Conservation (phyloP, 2,797 vertebrate genomes). For the Xiphorhynchus erythropygius region DNA sequence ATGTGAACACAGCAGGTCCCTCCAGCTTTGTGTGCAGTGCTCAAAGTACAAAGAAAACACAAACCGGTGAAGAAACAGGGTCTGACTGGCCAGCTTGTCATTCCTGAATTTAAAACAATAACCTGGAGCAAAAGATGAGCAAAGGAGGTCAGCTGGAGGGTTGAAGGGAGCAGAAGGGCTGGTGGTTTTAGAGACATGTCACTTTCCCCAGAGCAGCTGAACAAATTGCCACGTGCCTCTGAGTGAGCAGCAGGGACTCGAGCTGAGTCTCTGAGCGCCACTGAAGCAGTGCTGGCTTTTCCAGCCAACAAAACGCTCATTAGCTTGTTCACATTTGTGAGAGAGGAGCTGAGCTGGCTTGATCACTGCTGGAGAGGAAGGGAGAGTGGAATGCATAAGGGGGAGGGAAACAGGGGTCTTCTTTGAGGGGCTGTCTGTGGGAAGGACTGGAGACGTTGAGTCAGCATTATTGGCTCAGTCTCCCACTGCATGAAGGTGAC, state of each 20-base stretch:
- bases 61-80: background rate
- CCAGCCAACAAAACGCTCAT: background rate
- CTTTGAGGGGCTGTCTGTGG: accelerated
- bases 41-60: conserved; percentile 40
- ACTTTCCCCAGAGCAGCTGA: background rate
- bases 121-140: conserved; percentile 9
- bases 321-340: background rate
- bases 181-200: background rate
- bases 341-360: background rate
- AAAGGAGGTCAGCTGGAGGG: background rate
- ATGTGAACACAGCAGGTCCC: background rate
- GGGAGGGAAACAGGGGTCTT: background rate
- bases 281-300: background rate
- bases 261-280: background rate
- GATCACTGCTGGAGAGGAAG: background rate
- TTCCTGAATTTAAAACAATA: conserved; percentile 50
- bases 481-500: background rate
- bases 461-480: background rate
- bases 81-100: background rate
- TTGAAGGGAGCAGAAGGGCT: background rate
- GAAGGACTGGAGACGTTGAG: accelerated
- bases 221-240: background rate
- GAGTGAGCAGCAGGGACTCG: background rate
- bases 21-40: background rate
- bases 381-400: accelerated